These are phyloP conservation scores for Ephestia elutella DNA, from an alignment of 1,140 invertebrate genomes.

Conservation along the genomic window DNA sequence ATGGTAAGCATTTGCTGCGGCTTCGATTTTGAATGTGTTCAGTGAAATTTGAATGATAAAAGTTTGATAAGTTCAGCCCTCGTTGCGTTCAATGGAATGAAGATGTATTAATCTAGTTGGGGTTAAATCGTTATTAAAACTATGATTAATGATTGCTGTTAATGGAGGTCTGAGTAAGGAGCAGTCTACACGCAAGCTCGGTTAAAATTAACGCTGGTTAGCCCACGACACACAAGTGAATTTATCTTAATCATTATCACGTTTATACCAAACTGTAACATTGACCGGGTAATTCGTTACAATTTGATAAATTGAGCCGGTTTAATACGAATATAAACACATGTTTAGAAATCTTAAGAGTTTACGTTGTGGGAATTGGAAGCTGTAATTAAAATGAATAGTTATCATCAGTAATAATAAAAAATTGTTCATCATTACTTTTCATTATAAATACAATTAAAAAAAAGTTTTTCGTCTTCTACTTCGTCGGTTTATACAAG, in stretches of 20 bases:
- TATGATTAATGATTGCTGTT: slow-evolving; percentile 68
- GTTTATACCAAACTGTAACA: slow-evolving; percentile 43
- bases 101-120: slow-evolving; percentile 71
- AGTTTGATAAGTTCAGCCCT: slow-evolving; percentile 43
- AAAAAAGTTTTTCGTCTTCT: too few species aligned
- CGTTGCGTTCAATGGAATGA: slow-evolving; percentile 50
- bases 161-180: slow-evolving; percentile 67
- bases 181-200: slow-evolving; percentile 50
- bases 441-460: too few species aligned
- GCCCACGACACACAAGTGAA: slow-evolving; percentile 52
- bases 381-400: background rate
- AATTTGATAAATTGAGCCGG: slow-evolving; percentile 14
- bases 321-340: background rate
- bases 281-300: slow-evolving; percentile 19
- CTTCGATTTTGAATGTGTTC: slow-evolving; percentile 44
- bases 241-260: slow-evolving; percentile 65
- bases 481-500: too few species aligned
- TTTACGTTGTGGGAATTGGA: background rate
- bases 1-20: slow-evolving; percentile 48
- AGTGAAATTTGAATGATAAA: slow-evolving; percentile 63
- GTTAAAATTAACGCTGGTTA: slow-evolving; percentile 53
- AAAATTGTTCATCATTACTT: too few species aligned
- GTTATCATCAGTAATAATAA: too few species aligned
- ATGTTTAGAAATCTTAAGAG: background rate
- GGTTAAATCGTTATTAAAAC: slow-evolving; percentile 74